Evolutionary conservation across 2,113 vertebrate species (phyloP).

Genomic region (Ariopsis seemanni): DNA sequence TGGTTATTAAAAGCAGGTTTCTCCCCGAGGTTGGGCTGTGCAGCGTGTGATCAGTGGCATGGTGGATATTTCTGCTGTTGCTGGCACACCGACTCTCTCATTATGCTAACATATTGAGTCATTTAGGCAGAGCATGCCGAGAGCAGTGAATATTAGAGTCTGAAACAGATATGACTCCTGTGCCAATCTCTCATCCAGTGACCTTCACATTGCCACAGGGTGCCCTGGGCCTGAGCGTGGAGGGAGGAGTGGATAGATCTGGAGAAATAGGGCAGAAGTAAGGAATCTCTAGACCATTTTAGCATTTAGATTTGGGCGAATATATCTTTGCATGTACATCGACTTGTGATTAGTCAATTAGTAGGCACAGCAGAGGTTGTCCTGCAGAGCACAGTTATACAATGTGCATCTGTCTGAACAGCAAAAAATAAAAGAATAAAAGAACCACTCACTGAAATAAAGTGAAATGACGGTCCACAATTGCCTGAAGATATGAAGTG

Average conservation of each 20-base stretch:
- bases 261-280: background rate
- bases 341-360: slow-evolving; percentile 7
- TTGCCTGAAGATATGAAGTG: no score
- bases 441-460: no score
- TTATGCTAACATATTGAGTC: slow-evolving; percentile 43
- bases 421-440: no score
- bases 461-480: no score
- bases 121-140: slow-evolving; percentile 35
- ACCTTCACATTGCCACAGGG: background rate
- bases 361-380: background rate
- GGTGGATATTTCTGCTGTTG: slow-evolving; percentile 34
- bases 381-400: background rate
- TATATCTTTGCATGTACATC: background rate
- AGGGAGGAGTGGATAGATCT: background rate
- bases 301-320: background rate
- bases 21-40: slow-evolving; percentile 22
- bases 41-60: slow-evolving; percentile 4
- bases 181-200: slow-evolving; percentile 25
- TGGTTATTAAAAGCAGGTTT: slow-evolving; percentile 28
- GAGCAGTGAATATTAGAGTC: slow-evolving; percentile 4
- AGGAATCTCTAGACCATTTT: background rate
- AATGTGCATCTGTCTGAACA: background rate
- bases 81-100: slow-evolving; percentile 24
- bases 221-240: background rate
- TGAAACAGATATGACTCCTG: slow-evolving; percentile 38